Evolutionary conservation across 2,797 vertebrate species (phyloP).

Genomic region (Tympanoctomys barrerae): DNA sequence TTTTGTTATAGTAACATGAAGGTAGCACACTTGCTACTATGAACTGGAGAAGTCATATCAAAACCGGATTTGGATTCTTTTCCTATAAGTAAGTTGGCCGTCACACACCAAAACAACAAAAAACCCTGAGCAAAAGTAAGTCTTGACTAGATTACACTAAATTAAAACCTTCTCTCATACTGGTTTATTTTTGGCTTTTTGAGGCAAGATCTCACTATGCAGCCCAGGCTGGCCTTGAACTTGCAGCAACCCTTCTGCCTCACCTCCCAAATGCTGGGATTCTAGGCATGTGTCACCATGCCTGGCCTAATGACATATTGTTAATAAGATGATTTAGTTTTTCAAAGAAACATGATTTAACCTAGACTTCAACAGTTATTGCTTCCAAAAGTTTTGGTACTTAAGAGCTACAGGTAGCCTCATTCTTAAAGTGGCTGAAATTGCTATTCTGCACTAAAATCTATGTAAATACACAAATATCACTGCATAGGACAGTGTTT

Average conservation of each 20-base stretch:
- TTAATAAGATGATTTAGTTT: neutral
- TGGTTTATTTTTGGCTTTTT: neutral
- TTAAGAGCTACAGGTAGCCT: neutral
- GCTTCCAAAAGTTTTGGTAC: neutral
- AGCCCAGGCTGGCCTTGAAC: neutral
- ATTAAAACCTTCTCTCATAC: neutral
- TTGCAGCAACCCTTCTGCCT: neutral
- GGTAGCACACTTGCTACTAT: neutral
- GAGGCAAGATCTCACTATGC: neutral
- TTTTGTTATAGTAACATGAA: neutral
- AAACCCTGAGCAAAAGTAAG: neutral
- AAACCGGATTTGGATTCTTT: neutral
- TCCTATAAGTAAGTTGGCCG: neutral
- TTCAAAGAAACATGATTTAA: neutral
- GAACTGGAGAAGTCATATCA: neutral
- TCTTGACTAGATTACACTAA: neutral
- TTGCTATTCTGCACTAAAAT: neutral
- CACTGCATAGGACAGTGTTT: neutral
- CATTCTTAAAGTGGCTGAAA: neutral
- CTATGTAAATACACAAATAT: neutral
- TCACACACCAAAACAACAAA: neutral
- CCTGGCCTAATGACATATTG: neutral
- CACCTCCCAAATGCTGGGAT: neutral
- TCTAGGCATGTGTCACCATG: neutral
- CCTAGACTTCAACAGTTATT: neutral